A percentile compares a stretch with the other conserved stretches of the same genome.
These are phyloP conservation scores for Calameuta idolon DNA, from an alignment of 2,888 invertebrate species.

Conservation along the genomic window DNA sequence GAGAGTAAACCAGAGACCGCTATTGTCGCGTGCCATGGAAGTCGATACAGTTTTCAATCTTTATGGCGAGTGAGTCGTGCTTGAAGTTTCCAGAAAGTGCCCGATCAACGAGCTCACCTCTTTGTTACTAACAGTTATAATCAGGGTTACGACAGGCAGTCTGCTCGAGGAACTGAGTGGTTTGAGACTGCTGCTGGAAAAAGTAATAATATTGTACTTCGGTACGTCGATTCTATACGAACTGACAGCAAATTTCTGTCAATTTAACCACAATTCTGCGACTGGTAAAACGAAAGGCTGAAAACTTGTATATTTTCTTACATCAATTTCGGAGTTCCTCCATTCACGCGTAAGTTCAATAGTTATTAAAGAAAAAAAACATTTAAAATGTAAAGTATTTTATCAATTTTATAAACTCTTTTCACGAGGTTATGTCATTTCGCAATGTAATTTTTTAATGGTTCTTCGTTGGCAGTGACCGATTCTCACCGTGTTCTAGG, in stretches of 20 bases:
- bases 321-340: neutral
- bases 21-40: neutral
- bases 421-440: neutral
- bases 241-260: neutral
- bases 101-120: neutral
- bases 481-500: neutral
- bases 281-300: neutral
- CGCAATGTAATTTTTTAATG: neutral
- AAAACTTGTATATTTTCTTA: neutral
- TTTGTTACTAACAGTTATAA: neutral
- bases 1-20: neutral
- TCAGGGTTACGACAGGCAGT: neutral
- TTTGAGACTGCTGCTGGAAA: neutral
- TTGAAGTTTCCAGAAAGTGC: constrained; percentile 9
- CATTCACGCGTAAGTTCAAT: neutral
- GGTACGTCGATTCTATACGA: neutral
- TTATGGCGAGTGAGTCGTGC: neutral
- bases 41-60: neutral
- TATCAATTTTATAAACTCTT: neutral
- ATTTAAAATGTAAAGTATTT: neutral
- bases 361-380: neutral
- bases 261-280: neutral
- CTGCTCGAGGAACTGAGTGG: neutral
- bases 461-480: too few relatives aligned
- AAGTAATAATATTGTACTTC: neutral